Conservation (phyloP, 2,888 invertebrate species). For the Alitta virens region DNA sequence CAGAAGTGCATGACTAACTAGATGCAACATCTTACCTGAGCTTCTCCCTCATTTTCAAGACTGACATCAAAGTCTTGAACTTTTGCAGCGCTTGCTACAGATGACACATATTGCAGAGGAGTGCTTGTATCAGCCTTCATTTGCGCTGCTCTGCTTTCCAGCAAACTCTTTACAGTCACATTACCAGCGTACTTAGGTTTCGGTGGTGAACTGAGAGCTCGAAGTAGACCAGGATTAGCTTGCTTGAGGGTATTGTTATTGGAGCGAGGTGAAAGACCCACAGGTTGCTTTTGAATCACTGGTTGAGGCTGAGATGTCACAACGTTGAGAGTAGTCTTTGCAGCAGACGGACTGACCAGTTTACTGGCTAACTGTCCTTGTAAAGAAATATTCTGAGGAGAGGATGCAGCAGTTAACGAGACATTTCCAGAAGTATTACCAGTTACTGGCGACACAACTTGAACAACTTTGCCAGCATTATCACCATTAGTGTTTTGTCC, state of each 20-base stretch:
- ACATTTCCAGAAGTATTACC: no score
- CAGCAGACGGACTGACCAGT: background rate
- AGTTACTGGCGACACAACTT: no score
- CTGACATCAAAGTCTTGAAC: background rate
- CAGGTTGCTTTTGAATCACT: background rate
- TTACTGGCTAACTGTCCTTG: background rate
- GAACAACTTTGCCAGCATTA: no score
- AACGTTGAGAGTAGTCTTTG: background rate
- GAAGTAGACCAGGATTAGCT: conserved; percentile 6
- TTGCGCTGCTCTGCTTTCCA: conserved; percentile 39
- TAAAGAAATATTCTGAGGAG: background rate
- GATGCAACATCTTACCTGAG: no score
- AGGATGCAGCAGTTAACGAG: no score
- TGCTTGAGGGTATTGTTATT: conserved; percentile 2
- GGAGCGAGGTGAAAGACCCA: background rate
- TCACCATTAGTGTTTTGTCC: no score
- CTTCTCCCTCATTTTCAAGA: background rate
- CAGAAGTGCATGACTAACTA: no score
- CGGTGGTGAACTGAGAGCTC: conserved; percentile 6
- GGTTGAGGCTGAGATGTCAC: background rate
- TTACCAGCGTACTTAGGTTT: conserved; percentile 42
- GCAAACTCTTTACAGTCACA: conserved; percentile 48
- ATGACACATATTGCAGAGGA: background rate
- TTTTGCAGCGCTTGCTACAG: background rate
- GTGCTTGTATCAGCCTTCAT: no score